phyloP scores from a whole-genome alignment of 1,140 invertebrate species.

The Tetranychus cinnabarinus region DNA sequence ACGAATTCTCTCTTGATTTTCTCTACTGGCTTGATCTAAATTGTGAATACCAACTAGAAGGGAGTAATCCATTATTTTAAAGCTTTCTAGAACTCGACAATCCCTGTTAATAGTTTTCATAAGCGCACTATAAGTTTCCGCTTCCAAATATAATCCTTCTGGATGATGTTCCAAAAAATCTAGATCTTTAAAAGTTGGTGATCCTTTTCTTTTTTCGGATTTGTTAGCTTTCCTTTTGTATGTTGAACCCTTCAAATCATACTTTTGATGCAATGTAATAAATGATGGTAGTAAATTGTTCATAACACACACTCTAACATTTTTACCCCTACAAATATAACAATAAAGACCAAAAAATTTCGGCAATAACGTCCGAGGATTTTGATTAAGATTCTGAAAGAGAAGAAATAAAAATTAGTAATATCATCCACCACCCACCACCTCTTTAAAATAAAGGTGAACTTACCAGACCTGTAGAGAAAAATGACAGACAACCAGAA shows the following conservation, averaged over 20 bases:
- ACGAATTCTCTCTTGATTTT: slow-evolving; percentile 11
- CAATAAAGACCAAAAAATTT: slow-evolving; percentile 99
- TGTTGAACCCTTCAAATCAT: slow-evolving; percentile 95
- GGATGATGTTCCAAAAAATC: slow-evolving; percentile 22
- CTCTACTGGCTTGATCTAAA: slow-evolving; percentile 14
- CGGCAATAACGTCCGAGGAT: slow-evolving; percentile 88
- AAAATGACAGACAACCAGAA: no score
- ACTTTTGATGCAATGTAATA: slow-evolving; percentile 92
- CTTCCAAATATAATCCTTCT: slow-evolving; percentile 27
- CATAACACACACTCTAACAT: slow-evolving; percentile 93
- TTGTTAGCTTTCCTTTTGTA: slow-evolving; percentile 52
- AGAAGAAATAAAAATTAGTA: slow-evolving; percentile 36
- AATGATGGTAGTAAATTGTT: slow-evolving; percentile 94
- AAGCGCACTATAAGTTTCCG: slow-evolving; percentile 28
- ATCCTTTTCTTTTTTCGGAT: slow-evolving; percentile 25
- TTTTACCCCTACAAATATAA: slow-evolving; percentile 68
- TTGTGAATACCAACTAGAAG: slow-evolving; percentile 21
- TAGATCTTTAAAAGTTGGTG: slow-evolving; percentile 18
- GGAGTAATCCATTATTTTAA: slow-evolving; percentile 35
- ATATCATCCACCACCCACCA: slow-evolving; percentile 93
- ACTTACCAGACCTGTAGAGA: slow-evolving; percentile 65
- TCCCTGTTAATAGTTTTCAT: slow-evolving; percentile 30
- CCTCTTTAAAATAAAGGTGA: slow-evolving; percentile 92
- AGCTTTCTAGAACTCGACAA: slow-evolving; percentile 29
- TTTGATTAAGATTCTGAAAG: slow-evolving; percentile 66